Evolutionary conservation across 2,797 vertebrate species (phyloP).

Genomic region (Huso huso): DNA sequence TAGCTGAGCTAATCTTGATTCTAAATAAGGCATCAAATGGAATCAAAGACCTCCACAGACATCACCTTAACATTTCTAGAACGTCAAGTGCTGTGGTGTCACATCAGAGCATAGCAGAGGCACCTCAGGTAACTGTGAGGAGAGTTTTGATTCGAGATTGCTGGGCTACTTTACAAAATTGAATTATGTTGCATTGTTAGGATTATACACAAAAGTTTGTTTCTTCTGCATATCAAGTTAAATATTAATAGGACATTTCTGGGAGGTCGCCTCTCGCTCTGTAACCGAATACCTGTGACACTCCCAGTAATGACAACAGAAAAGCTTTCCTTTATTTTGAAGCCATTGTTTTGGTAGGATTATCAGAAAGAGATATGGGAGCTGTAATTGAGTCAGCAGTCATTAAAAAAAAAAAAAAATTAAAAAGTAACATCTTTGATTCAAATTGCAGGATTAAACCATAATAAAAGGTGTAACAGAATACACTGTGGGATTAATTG

Average conservation of each 20-base stretch:
- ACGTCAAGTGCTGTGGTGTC: too few relatives aligned
- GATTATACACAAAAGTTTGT: constrained; percentile 36
- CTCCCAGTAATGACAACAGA: constrained; percentile 56
- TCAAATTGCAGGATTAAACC: not conserved
- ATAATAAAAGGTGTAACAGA: not conserved
- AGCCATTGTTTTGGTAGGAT: constrained; percentile 37
- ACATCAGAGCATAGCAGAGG: too few relatives aligned
- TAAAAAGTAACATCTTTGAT: not conserved
- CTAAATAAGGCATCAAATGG: too few relatives aligned
- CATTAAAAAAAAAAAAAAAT: not conserved
- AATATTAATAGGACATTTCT: constrained; percentile 67
- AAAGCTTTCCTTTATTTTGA: constrained; percentile 30
- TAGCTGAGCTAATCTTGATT: too few relatives aligned
- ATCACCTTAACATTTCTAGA: too few relatives aligned
- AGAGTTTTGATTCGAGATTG: constrained; percentile 42
- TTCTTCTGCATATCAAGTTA: constrained; percentile 62
- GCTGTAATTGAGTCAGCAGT: not conserved
- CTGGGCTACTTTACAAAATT: constrained; percentile 48
- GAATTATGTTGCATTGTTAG: constrained; percentile 54
- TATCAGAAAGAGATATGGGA: constrained; percentile 21
- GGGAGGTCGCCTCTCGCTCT: constrained; percentile 61
- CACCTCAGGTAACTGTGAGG: constrained; percentile 19
- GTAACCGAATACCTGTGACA: constrained; percentile 68
- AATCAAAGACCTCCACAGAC: too few relatives aligned
- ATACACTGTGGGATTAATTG: not conserved